Conservation (phyloP, 2,888 invertebrate genomes). For the Meandrusa payeni region DNA sequence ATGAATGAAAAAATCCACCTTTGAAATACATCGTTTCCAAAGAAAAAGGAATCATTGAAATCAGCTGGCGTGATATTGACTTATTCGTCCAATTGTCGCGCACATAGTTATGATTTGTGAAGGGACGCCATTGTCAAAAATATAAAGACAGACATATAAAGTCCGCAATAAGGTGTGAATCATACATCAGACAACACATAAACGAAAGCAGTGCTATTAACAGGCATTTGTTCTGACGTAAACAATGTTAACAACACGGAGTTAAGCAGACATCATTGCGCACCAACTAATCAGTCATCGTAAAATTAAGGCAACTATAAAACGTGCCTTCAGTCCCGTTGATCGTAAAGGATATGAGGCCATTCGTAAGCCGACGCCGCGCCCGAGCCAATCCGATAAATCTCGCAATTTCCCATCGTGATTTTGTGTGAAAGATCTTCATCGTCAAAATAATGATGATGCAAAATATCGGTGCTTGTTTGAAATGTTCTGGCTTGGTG, state of each 20-base stretch:
- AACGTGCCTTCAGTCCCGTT: constrained; percentile 44
- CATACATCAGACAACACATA: neutral
- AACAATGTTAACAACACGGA: constrained; percentile 3
- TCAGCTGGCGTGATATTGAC: too few relatives aligned
- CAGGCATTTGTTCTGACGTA: constrained; percentile 5
- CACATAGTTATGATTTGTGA: too few relatives aligned
- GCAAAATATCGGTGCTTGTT: constrained; percentile 5
- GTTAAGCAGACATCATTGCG: constrained; percentile 20
- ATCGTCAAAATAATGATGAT: constrained; percentile 31
- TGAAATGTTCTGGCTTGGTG: neutral
- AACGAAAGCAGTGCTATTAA: constrained; percentile 14
- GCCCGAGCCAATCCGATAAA: constrained; percentile 48
- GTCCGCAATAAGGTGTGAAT: too few relatives aligned
- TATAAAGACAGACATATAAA: too few relatives aligned
- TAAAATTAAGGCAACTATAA: constrained; percentile 59
- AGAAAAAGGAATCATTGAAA: too few relatives aligned
- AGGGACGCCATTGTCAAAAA: too few relatives aligned
- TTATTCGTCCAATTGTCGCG: too few relatives aligned
- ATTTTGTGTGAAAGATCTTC: constrained; percentile 44
- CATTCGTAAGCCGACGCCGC: constrained; percentile 50
- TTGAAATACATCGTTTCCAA: too few relatives aligned
- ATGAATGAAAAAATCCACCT: too few relatives aligned
- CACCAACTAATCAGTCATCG: constrained; percentile 47
- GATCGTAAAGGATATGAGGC: constrained; percentile 56
- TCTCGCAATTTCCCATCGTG: constrained; percentile 46